A percentile compares a stretch with the other conserved stretches of the same genome.
Conservation (phyloP, 2,113 vertebrate genomes). For the Motacilla tschutschensis region DNA sequence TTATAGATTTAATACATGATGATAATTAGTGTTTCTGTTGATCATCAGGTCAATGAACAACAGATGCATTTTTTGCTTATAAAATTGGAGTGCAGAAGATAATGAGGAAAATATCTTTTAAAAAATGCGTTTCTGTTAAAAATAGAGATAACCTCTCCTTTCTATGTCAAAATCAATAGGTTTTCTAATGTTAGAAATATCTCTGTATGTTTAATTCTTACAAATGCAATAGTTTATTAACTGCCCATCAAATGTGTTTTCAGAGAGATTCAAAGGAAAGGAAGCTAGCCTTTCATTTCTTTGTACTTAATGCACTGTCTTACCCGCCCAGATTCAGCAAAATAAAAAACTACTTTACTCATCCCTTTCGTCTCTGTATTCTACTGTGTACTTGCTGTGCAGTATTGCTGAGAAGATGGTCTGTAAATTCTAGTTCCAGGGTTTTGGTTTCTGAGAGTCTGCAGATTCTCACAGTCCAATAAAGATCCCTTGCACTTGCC, state of each 20-base stretch:
- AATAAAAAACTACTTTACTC: not conserved
- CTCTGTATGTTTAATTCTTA: not conserved
- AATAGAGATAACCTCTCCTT: not conserved
- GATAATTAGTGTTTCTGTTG: not conserved
- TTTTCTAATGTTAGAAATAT: not conserved
- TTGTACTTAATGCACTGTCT: not conserved
- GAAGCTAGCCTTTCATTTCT: not conserved
- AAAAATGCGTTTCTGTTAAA: not conserved
- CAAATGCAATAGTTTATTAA: not conserved
- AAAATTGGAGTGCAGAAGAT: not conserved
- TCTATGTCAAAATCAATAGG: not conserved
- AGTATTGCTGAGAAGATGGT: not conserved
- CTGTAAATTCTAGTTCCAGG: not conserved
- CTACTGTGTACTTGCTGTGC: not conserved
- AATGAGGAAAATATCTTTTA: not conserved
- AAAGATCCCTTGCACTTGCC: not conserved
- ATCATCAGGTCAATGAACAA: not conserved
- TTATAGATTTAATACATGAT: not conserved
- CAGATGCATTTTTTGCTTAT: not conserved
- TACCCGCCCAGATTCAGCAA: not conserved
- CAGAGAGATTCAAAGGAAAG: not conserved
- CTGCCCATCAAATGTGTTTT: not conserved
- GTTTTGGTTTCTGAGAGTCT: not conserved
- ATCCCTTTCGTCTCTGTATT: not conserved
- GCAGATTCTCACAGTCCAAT: not conserved